Evolutionary conservation across 2,797 vertebrate species (phyloP).

Genomic region (Spatula clypeata): DNA sequence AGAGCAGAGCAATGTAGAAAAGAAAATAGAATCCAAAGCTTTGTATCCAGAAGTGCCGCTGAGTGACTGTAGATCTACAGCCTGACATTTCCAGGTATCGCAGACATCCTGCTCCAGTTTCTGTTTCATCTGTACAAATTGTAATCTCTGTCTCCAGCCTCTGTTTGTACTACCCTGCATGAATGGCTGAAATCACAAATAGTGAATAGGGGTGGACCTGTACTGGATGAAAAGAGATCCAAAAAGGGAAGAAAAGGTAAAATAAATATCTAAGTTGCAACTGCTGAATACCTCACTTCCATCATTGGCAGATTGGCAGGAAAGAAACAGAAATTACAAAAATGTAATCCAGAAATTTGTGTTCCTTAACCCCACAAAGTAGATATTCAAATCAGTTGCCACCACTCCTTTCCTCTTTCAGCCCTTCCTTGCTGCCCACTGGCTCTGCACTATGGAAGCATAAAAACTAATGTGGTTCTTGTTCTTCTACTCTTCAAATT

Average conservation of each 20-base stretch:
- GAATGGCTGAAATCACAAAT: not conserved
- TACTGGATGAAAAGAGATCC: not conserved
- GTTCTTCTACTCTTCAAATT: constrained; percentile 12
- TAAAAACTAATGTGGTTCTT: not conserved
- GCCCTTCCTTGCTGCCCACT: not conserved
- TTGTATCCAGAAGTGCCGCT: not conserved
- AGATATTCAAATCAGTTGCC: not conserved
- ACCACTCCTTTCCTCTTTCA: not conserved
- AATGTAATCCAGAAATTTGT: not conserved
- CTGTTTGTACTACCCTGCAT: not conserved
- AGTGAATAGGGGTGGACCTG: not conserved
- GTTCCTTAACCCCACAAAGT: not conserved
- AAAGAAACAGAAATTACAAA: not conserved
- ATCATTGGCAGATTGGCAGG: not conserved
- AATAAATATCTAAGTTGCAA: not conserved
- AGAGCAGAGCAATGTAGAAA: not conserved
- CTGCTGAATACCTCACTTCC: not conserved
- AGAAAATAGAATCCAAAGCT: not conserved
- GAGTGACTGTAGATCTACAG: not conserved
- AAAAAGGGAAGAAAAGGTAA: not conserved
- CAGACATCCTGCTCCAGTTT: not conserved
- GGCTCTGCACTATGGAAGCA: constrained; percentile 21
- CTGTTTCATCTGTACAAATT: not conserved
- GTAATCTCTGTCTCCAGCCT: not conserved
- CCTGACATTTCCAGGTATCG: not conserved